Evolutionary conservation across 2,888 invertebrate genomes (phyloP).

Genomic region (Zonitis immaculata): DNA sequence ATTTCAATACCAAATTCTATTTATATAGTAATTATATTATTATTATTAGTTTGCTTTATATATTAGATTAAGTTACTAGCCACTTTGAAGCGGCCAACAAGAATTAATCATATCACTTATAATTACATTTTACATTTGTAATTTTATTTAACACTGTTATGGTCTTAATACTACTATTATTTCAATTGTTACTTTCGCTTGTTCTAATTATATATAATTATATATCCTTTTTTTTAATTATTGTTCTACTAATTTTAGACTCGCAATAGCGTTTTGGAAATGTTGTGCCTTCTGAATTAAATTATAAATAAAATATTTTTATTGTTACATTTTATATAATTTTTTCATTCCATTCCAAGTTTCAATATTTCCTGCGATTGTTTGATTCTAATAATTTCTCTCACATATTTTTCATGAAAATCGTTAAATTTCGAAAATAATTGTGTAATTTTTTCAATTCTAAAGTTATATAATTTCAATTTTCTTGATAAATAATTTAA

Average conservation of each 20-base stretch:
- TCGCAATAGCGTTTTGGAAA: conserved; percentile 34
- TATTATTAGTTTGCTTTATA: conserved; percentile 19
- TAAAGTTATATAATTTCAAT: too few relatives aligned
- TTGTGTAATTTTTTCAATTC: too few relatives aligned
- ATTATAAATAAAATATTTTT: neutral
- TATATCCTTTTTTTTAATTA: neutral
- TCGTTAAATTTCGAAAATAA: too few relatives aligned
- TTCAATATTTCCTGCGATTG: too few relatives aligned
- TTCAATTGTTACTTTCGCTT: conserved; percentile 14
- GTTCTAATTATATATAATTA: conserved; percentile 8
- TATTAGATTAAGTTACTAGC: conserved; percentile 25
- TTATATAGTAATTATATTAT: conserved; percentile 1
- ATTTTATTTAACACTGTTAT: conserved; percentile 23
- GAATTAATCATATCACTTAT: conserved; percentile 47
- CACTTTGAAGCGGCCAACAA: conserved; percentile 37
- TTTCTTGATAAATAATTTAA: too few relatives aligned
- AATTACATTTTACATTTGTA: conserved; percentile 28
- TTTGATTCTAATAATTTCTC: too few relatives aligned
- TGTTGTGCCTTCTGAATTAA: conserved; percentile 40
- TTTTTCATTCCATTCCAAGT: too few relatives aligned
- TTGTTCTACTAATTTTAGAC: neutral
- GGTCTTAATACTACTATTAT: conserved; percentile 8
- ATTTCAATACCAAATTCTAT: neutral
- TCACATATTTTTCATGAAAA: too few relatives aligned
- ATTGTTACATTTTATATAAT: too few relatives aligned